Base-by-base conservation (phyloP, 1,140 invertebrate genomes). In the Apolygus lucorum region DNA sequence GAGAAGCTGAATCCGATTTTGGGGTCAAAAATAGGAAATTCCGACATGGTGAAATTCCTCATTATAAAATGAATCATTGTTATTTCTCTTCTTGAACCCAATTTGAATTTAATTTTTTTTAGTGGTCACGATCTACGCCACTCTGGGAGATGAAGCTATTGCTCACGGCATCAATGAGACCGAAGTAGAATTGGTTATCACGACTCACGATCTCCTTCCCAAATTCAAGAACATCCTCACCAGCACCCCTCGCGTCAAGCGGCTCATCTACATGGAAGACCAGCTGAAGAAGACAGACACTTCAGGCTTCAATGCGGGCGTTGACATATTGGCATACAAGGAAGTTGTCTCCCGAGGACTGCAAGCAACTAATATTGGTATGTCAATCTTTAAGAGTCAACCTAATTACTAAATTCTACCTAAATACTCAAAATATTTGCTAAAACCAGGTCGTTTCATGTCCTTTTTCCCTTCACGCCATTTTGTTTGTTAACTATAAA, bases 111-210 rank as follows among this genome's bases (percentile, higher is more conserved):
- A 42, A 42, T 42, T 72, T 73, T 74, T 86, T 78, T 77, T 82
- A 84, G 90, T 99, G 72, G 94, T 97, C 0, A 99, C 96, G 0
- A 88, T 99, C 70, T 99, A 99, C 78, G 92, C 96, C 0, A 99
- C 96, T 0, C 83, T 99, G 0, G 96, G 96, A 2, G 93, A 98
- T 74, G 96, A 99, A 4, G 96, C 95, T 1, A 90, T 99, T 59
- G 87, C 92, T 0, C 95, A 98, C 78, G 95, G 91, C 42, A 90
- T 99, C 72, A 97, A 96, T 78, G 95, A 99, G 83, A 98, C 96
- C 1, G 93, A 98, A 81, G 95, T 94, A 0, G 88, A 86, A 59
- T 88, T 90, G 14, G 88, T 96, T 14, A 92, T 97, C 73, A 96
- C 93, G 2, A 90, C 90, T 22, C 88, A 91, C 75, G 93, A 96